phyloP scores from a whole-genome alignment of 2,888 invertebrate species.

The Ormyrus nitidulus region DNA sequence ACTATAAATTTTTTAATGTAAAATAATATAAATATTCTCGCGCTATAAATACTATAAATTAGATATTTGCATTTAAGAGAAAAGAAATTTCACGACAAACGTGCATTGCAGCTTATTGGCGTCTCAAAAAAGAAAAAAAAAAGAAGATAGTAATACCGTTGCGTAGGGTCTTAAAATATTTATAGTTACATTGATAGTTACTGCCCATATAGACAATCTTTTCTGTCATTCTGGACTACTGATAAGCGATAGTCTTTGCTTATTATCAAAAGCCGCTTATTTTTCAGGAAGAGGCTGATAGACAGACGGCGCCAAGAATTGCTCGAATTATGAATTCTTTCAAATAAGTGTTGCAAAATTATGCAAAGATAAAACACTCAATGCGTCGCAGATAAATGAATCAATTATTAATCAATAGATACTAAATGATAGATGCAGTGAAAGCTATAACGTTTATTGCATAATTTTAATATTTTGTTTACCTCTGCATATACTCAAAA shows the following conservation, averaged over 20 bases:
- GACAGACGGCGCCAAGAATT: conserved; percentile 14
- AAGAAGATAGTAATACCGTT: too few relatives aligned
- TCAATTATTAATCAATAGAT: conserved; percentile 25
- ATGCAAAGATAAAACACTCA: neutral
- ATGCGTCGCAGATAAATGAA: conserved; percentile 13
- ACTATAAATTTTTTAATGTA: too few relatives aligned
- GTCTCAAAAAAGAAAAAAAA: too few relatives aligned
- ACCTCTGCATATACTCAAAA: too few relatives aligned
- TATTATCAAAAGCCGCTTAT: neutral
- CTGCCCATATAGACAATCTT: neutral
- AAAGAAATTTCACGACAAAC: too few relatives aligned
- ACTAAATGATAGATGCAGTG: neutral
- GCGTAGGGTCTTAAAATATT: too few relatives aligned
- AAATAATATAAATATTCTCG: too few relatives aligned
- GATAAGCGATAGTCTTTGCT: conserved; percentile 16
- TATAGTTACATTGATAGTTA: neutral
- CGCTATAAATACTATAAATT: too few relatives aligned
- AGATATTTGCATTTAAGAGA: too few relatives aligned
- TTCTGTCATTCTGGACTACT: too few relatives aligned
- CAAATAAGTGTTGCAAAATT: neutral
- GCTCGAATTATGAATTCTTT: conserved; percentile 14
- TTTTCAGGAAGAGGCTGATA: neutral
- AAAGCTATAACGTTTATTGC: neutral
- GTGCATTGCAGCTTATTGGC: too few relatives aligned
- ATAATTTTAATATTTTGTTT: too few relatives aligned